Evolutionary conservation across 2,797 vertebrate genomes (phyloP), one percentile per base, ranked within the genome.

Genomic region (Urocyon cinereoargenteus): DNA sequence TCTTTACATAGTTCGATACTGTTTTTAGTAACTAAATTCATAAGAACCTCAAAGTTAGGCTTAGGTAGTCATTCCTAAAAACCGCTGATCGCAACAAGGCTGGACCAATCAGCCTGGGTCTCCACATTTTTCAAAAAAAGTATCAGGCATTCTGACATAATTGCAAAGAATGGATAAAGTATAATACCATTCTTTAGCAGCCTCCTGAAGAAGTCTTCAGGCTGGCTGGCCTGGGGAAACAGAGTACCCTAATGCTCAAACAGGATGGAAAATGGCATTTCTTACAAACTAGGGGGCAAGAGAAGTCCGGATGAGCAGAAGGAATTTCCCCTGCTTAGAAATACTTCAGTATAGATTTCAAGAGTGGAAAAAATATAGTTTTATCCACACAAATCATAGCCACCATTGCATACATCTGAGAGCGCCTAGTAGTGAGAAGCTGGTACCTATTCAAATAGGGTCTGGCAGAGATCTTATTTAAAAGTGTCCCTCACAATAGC

Each of bases 241-340:
- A 70, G 8, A 96, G 45, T 13, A 79, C 79, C 0, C 26, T 34
- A 78, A 94, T 93, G 51, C 1, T 91, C 16, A 61, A 59, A 5
- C 31, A 89, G 19, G 16, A 82, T 92, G 11, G 5, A 62, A 45
- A 84, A 94, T 70, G 28, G 16, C 8, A 70, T 73, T 86, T 86
- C 79, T 91, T 82, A 87, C 34, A 95, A 86, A 86, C 68, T 49
- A 14, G 3, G 22, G 6, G 6, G 13, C 26, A 86, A 24, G 40
- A 86, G 89, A 93, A 73, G 57, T 59, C 26, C 72, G 40, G 61
- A 61, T 72, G 15, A 90, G 15, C 21, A 87, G 34, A 95, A 3
- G 9, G n/a, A 86, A 77, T 72, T 88, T 66, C 36, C 68, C 21
- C 45, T 57, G 86, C 19, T 53, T 96, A 86, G 57, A 95, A 97